Base-by-base conservation (phyloP, 2,888 invertebrate genomes). In the Drosophila conformis region DNA sequence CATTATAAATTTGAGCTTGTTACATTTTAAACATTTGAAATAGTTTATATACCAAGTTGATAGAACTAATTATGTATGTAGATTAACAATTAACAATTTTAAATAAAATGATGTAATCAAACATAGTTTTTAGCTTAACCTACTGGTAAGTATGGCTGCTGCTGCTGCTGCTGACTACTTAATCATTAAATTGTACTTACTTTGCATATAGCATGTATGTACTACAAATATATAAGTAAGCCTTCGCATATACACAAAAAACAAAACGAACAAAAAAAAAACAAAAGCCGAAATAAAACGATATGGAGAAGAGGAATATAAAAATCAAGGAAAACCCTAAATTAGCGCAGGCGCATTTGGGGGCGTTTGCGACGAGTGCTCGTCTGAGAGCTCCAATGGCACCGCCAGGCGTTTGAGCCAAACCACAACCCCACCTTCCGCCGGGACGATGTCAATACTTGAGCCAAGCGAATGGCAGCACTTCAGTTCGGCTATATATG, bases 401-500 rank as follows among this genome's bases (percentile, higher is more conserved):
- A 87, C 84, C 84, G 87, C 76, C 85, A 84, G 82, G 58, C 54
- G 40, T 52, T 52, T n/a, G 36, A 31, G 21, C 29, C 69, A 56
- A 69, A 42, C 31, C 63, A 66, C 51, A 33, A 53, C 66, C 59
- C n/a, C 57, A 49, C 42, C 35, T 35, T n/a, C 33, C 33, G 35
- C 52, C 48, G 36, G 42, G 64, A 61, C 80, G 69, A 67, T 73
- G 81, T 79, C 87, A 87, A 80, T 80, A 72, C 81, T 83, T 85
- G 85, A 89, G 87, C 82, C 84, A 88, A 62, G 86, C 86, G 89
- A 87, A 87, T 87, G 82, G 87, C 84, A 87, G 81, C 85, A 73
- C 89, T 82, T 72, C 70, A 85, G 69, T 64, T 64, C 46, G 53
- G 65, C 66, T 81, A 65, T 74, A 48, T 27, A 69, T 54, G 53